Percentiles rank a stretch among this genome's conserved stretches.
Conservation (phyloP, 1,140 invertebrate genomes). For the Luehdorfia chinensis region DNA sequence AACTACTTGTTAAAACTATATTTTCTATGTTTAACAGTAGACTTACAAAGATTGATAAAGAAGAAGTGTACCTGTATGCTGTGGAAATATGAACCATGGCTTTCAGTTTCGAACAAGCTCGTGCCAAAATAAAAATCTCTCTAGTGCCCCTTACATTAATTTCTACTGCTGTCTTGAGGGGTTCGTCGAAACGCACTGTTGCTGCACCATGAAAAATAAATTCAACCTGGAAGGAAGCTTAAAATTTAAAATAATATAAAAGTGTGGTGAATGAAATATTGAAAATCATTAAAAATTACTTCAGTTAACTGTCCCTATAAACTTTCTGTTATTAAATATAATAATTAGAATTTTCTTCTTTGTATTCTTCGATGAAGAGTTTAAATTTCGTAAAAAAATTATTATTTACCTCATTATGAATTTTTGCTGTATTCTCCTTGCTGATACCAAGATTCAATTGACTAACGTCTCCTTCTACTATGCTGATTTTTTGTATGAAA, state of each 20-base stretch:
- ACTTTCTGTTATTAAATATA: no score
- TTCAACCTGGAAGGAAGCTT: slow-evolving; percentile 61
- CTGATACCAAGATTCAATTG: slow-evolving; percentile 80
- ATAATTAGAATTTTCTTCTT: no score
- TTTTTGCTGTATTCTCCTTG: slow-evolving; percentile 80
- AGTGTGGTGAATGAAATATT: neutral
- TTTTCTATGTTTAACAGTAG: no score
- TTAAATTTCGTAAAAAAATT: no score
- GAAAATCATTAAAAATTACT: no score
- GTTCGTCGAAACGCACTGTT: slow-evolving; percentile 83
- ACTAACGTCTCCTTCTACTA: slow-evolving; percentile 83
- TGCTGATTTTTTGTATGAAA: slow-evolving; percentile 80
- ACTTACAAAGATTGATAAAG: no score
- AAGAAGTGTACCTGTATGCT: slow-evolving; percentile 80
- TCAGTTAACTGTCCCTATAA: no score
- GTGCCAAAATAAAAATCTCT: slow-evolving; percentile 74
- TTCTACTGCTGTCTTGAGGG: slow-evolving; percentile 78
- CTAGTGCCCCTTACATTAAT: slow-evolving; percentile 83
- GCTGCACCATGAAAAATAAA: slow-evolving; percentile 83
- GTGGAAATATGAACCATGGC: slow-evolving; percentile 83
- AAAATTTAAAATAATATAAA: slow-evolving; percentile 11
- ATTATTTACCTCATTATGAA: slow-evolving; percentile 87
- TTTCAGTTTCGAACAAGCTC: slow-evolving; percentile 49
- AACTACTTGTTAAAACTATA: no score
- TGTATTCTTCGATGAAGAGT: no score